These are phyloP conservation scores for Drosophila nr. medialis DNA, from an alignment of 2,888 invertebrate genomes.

Conservation along the genomic window DNA sequence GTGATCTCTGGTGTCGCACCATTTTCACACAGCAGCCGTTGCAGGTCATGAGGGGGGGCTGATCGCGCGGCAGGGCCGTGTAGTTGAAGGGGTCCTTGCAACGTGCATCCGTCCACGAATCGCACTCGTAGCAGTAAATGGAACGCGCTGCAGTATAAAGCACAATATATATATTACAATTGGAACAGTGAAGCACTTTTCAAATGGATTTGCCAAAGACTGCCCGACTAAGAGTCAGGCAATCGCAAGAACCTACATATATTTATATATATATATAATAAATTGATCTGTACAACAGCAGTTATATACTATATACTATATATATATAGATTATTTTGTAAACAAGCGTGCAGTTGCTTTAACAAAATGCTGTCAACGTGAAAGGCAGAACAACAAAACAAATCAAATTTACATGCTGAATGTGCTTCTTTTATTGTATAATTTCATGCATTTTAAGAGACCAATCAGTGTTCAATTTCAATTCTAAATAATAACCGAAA, in stretches of 20 bases:
- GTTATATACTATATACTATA: not conserved
- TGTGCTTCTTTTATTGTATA: not conserved
- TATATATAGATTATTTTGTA: not conserved
- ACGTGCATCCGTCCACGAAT: conserved; percentile 95
- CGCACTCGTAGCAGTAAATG: conserved; percentile 97
- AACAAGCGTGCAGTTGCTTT: conserved; percentile 10
- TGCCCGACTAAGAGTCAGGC: conserved; percentile 30
- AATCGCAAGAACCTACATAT: conserved; percentile 14
- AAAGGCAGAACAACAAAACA: not conserved
- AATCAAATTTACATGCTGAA: not conserved
- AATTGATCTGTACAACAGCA: conserved; percentile 6
- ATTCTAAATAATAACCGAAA: not conserved
- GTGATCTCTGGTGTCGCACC: conserved; percentile 95
- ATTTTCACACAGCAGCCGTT: conserved; percentile 98
- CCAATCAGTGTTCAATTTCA: not conserved
- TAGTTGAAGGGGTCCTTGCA: conserved; percentile 98
- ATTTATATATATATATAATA: not conserved
- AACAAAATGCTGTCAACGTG: not conserved
- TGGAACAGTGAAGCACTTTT: not conserved
- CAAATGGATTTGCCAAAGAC: conserved; percentile 13
- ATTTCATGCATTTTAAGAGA: not conserved
- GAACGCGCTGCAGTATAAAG: conserved; percentile 89
- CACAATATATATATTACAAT: conserved; percentile 39
- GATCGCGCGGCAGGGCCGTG: conserved; percentile 93
- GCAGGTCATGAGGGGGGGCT: conserved; percentile 94